These are phyloP conservation scores for Drosophila miranda DNA, from an alignment of 1,140 invertebrate genomes.

Conservation along the genomic window DNA sequence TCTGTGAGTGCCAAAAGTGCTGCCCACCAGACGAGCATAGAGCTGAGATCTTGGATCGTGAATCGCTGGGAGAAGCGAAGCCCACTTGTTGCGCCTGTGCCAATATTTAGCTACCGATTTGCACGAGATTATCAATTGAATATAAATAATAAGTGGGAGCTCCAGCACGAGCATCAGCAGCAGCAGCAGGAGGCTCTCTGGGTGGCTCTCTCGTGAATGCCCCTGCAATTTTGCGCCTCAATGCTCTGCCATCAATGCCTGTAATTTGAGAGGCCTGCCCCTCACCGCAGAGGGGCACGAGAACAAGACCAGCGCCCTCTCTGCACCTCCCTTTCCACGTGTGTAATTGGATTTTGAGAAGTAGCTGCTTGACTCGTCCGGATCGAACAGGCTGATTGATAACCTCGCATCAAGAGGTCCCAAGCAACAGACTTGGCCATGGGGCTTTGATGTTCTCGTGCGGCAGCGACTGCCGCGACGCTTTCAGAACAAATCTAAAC, in stretches of 20 bases:
- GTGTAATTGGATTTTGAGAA: conserved; percentile 80
- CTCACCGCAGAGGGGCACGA: conserved; percentile 1
- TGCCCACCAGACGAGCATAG: conserved; percentile 31
- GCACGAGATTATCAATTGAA: conserved; percentile 78
- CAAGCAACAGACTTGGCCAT: conserved; percentile 61
- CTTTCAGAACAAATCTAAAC: not conserved
- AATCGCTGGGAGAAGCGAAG: conserved; percentile 19
- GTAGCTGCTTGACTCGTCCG: conserved; percentile 50
- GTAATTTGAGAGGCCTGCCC: conserved; percentile 64
- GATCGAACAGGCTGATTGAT: conserved; percentile 64
- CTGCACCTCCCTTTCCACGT: conserved; percentile 28
- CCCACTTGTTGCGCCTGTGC: conserved; percentile 74
- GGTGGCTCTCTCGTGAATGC: conserved; percentile 47
- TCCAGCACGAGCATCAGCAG: not conserved
- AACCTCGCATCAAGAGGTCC: conserved; percentile 67
- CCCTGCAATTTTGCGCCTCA: conserved; percentile 65
- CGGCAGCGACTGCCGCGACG: conserved; percentile 32
- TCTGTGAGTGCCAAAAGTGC: conserved; percentile 68
- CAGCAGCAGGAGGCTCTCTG: conserved; percentile 30
- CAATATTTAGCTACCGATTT: conserved; percentile 79
- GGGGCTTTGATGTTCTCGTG: conserved; percentile 57
- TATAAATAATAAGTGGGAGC: conserved; percentile 73
- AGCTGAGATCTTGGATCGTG: conserved; percentile 14
- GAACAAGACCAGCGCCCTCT: conserved; percentile 16
- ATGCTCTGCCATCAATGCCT: conserved; percentile 60